phyloP scores from a whole-genome alignment of 2,113 vertebrate genomes.

The Gadus chalcogrammus region DNA sequence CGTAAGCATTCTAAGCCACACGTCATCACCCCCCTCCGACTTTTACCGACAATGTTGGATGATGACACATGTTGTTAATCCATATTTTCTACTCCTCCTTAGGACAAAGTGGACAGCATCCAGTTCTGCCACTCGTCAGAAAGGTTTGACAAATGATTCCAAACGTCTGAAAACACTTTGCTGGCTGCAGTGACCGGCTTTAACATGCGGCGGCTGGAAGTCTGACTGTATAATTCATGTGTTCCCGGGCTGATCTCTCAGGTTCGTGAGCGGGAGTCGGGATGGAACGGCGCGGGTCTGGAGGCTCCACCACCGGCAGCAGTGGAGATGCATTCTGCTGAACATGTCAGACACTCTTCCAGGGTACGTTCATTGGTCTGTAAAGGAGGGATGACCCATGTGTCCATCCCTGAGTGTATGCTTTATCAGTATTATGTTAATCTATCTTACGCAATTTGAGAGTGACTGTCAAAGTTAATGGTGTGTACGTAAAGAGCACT shows the following conservation, averaged over 20 bases:
- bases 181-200: no score
- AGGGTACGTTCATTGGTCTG: conserved; percentile 68
- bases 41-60: conserved; percentile 3
- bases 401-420: neutral
- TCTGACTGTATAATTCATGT: no score
- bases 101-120: conserved; percentile 99
- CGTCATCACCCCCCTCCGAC: neutral
- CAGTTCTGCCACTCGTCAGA: conserved; percentile 91
- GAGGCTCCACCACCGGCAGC: conserved; percentile 83
- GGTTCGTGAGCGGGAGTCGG: conserved; percentile 95
- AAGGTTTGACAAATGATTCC: conserved; percentile 67
- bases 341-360: conserved; percentile 88
- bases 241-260: conserved; percentile 22
- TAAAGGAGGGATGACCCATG: neutral
- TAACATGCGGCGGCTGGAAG: no score
- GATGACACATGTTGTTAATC: neutral
- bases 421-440: neutral
- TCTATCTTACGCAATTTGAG: no score
- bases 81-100: conserved; percentile 24
- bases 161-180: no score
- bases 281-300: conserved; percentile 95
- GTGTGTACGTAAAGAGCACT: no score
- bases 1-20: conserved; percentile 65
- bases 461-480: no score
- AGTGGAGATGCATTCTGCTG: conserved; percentile 88